Conservation (phyloP, 2,888 invertebrate genomes). For the Parnassius orleans region DNA sequence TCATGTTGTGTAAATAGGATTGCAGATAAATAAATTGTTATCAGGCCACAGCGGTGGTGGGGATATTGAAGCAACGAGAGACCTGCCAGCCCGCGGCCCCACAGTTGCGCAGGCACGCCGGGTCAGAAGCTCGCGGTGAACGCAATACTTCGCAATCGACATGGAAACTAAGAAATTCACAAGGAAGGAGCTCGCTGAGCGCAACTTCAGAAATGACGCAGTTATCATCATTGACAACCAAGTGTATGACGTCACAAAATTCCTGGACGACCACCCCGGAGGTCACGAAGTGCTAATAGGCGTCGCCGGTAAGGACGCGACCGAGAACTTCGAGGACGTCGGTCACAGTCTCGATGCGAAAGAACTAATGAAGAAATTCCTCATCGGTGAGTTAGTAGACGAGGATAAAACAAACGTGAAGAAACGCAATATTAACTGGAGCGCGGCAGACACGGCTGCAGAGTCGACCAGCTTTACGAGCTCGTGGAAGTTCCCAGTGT, state of each 20-base stretch:
- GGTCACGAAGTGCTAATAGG: conserved; percentile 96
- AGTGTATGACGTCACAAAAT: conserved; percentile 63
- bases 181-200: conserved; percentile 52
- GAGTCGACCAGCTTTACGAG: conserved; percentile 20
- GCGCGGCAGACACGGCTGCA: conserved; percentile 30
- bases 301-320: conserved; percentile 92
- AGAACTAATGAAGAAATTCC: conserved; percentile 93
- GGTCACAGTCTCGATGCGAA: conserved; percentile 98
- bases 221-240: conserved; percentile 65
- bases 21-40: too few species aligned
- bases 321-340: conserved; percentile 97
- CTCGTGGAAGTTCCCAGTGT: conserved; percentile 84
- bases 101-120: too few species aligned
- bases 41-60: too few species aligned
- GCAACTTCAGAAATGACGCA: conserved; percentile 41
- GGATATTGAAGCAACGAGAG: too few species aligned
- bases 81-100: too few species aligned
- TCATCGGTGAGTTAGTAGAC: conserved; percentile 90
- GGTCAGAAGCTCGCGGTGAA: background rate
- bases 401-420: conserved; percentile 74
- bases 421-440: conserved; percentile 45
- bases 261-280: conserved; percentile 90
- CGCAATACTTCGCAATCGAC: conserved; percentile 30
- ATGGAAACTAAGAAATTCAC: conserved; percentile 59
- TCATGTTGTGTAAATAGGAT: too few species aligned